Percentiles rank a stretch among this genome's conserved stretches.
Evolutionary conservation across 1,140 invertebrate species (phyloP).

Genomic region (Atta texana): DNA sequence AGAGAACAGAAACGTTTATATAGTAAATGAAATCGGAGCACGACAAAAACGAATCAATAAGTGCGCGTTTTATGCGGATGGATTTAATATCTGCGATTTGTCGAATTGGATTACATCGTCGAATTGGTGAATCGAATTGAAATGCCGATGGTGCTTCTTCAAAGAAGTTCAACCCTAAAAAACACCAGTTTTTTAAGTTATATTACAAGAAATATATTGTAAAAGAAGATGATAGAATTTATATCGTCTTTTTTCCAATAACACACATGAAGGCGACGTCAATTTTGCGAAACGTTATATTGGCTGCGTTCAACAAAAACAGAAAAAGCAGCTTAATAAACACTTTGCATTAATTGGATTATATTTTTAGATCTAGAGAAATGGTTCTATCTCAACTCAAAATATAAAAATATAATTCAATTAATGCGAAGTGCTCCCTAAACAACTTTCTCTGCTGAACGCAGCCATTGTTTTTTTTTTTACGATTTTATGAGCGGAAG

Average conservation of each 20-base stretch:
- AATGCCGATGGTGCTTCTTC: background rate
- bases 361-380: too few species aligned
- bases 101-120: background rate
- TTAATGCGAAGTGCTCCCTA: too few species aligned
- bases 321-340: too few species aligned
- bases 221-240: background rate
- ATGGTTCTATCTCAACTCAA: too few species aligned
- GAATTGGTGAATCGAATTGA: conserved; percentile 19
- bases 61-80: background rate
- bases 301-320: too few species aligned
- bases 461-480: too few species aligned
- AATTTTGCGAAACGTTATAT: background rate
- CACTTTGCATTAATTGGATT: too few species aligned
- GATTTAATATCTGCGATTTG: background rate
- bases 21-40: background rate
- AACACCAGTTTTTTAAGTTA: conserved; percentile 17
- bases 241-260: background rate
- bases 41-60: background rate
- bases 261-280: background rate
- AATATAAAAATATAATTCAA: too few species aligned
- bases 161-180: conserved; percentile 13
- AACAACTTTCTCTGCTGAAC: too few species aligned
- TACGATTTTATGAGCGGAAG: background rate
- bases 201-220: background rate
- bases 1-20: background rate